Percentiles rank a stretch among this genome's conserved stretches.
Evolutionary conservation across 92 coral and sea anemone genomes (phyloP).

Genomic region (Phenganax marumi): DNA sequence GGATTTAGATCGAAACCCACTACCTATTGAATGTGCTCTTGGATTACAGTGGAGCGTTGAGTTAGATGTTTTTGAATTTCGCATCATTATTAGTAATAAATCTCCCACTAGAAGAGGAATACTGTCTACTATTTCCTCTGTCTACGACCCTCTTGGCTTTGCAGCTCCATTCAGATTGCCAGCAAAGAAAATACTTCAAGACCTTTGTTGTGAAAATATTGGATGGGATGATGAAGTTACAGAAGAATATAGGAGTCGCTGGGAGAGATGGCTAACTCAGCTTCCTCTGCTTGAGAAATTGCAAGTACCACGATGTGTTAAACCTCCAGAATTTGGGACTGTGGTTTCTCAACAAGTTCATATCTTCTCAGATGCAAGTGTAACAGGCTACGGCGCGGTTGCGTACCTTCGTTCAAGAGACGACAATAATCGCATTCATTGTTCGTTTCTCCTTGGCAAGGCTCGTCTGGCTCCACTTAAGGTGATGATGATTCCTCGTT

Average conservation of each 20-base stretch:
- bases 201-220: not conserved
- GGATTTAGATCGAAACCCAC: not conserved
- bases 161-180: constrained; percentile 16
- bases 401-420: constrained; percentile 47
- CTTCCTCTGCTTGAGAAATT: not conserved
- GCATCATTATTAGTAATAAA: constrained; percentile 1
- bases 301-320: not conserved
- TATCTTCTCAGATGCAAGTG: constrained; percentile 53
- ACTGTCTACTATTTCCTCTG: constrained; percentile 16
- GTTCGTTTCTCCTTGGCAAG: constrained; percentile 52
- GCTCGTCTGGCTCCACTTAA: constrained; percentile 57
- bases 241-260: not conserved
- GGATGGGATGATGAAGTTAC: constrained; percentile 13
- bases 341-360: constrained; percentile 34
- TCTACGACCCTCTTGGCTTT: constrained; percentile 10
- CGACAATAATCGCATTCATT: constrained; percentile 25
- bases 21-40: constrained; percentile 9
- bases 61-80: constrained; percentile 8
- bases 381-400: constrained; percentile 53
- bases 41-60: constrained; percentile 1
- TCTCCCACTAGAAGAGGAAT: constrained; percentile 11
- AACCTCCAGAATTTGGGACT: not conserved
- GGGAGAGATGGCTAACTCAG: constrained; percentile 16
- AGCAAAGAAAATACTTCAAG: constrained; percentile 18
- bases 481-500: constrained; percentile 39